Evolutionary conservation across 2,113 vertebrate species (phyloP).

Genomic region (Mastomys coucha): DNA sequence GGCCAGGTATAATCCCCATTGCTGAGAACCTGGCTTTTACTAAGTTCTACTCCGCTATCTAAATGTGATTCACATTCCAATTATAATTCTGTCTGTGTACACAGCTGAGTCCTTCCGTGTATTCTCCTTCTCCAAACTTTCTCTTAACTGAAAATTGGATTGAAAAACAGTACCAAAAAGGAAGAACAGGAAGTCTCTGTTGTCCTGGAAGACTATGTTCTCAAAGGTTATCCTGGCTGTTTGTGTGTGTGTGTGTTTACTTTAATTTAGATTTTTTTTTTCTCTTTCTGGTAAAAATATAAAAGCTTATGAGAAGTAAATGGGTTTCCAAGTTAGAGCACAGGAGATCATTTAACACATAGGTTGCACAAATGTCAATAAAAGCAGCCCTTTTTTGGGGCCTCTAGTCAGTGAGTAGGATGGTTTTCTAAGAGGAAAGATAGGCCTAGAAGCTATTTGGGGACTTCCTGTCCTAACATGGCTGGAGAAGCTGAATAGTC

Average conservation of each 20-base stretch:
- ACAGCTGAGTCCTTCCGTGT: slow-evolving; percentile 48
- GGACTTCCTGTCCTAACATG: not conserved
- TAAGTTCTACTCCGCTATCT: not conserved
- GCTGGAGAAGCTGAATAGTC: not conserved
- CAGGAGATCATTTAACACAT: not conserved
- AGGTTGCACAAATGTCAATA: not conserved
- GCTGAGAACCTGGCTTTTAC: not conserved
- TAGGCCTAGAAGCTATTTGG: not conserved
- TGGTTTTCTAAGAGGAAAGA: not conserved
- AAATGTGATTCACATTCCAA: slow-evolving; percentile 52
- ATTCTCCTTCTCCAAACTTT: not conserved
- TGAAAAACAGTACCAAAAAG: not conserved
- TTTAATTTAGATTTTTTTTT: slow-evolving; percentile 20
- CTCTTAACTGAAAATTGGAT: slow-evolving; percentile 49
- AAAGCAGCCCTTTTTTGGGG: not conserved
- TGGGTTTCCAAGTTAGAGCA: not conserved
- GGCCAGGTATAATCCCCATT: not conserved
- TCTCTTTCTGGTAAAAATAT: not conserved
- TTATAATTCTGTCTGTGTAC: slow-evolving; percentile 44
- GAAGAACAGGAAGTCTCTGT: slow-evolving; percentile 18
- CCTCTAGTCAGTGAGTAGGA: not conserved
- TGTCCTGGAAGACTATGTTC: slow-evolving; percentile 35
- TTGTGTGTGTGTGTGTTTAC: not conserved
- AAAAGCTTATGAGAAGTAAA: not conserved
- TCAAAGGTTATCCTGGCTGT: not conserved